Base-by-base conservation (phyloP, 2,888 invertebrate species). In the Mayetiola destructor region DNA sequence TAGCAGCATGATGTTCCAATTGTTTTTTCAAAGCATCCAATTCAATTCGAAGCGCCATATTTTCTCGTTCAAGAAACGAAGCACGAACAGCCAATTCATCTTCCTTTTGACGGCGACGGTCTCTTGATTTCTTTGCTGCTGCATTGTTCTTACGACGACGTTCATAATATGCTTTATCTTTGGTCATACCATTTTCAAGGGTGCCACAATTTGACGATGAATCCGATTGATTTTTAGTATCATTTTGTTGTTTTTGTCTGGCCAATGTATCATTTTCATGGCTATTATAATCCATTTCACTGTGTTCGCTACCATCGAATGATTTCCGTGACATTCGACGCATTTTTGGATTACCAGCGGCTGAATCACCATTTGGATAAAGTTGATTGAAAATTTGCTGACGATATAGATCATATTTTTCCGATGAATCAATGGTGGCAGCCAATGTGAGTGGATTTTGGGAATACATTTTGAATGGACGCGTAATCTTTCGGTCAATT, bases 101-200 rank as follows among this genome's bases (percentile, higher is more conserved):
- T 69, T 96, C 95, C 64, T 94, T 88, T 48, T 87, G 81, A 63
- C 92, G 78, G 59, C 96, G 76, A 1, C 91, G 82, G 66, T 96
- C 95, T 3, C 96, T 77, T 0, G 93, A 94, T 63, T 92, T 79
- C 70, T 96, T 96, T 0, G 96, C 96, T 0, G 96, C 95, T 61
- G 86, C 88, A 69, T 96, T 96, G 70, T 96, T 96, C 67, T 91
- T 89, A 61, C 86, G 80, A 10, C 95, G 75, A 58, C 92, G 80
- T 64, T 89, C 92, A 75, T 85, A 85, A 68, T 96, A 96, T 0
- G 85, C 81, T 3, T 86, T 86, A 67, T 93, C 91, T 64, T 87
- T 78, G 57, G 71, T 65, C 18, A 2, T n/a, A 21, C 16, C 16
- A 8, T 48, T 48, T 2, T 5, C 27, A 27, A 9, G 23, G 8